Evolutionary conservation across 1,140 invertebrate genomes (phyloP).

Genomic region (Myzus persicae): DNA sequence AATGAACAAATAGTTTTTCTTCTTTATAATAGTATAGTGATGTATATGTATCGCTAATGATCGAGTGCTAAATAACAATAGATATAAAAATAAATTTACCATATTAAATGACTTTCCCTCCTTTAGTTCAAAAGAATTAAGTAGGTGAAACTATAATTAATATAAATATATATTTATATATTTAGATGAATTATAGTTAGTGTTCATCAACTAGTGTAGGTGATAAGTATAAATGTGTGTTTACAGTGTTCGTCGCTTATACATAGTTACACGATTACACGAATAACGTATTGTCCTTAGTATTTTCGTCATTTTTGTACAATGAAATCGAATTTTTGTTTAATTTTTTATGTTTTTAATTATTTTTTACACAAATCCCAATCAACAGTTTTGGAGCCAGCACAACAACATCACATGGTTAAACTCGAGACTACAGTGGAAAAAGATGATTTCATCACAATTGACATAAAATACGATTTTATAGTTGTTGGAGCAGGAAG

Average conservation of each 20-base stretch:
- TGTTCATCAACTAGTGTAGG: neutral
- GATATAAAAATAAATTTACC: neutral
- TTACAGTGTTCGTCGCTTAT: neutral
- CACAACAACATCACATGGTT: too few relatives aligned
- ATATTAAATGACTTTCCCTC: neutral
- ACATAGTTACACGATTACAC: too few relatives aligned
- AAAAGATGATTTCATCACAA: slow-evolving; percentile 55
- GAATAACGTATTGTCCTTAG: neutral
- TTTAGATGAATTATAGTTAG: neutral
- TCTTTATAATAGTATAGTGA: too few relatives aligned
- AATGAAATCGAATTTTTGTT: neutral
- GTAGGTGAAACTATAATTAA: neutral
- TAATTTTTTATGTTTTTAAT: neutral
- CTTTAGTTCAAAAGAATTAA: neutral
- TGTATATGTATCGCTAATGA: neutral
- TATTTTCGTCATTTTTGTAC: neutral
- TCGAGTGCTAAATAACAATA: neutral
- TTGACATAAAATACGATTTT: slow-evolving; percentile 70
- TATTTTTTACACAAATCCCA: neutral
- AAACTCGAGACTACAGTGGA: neutral
- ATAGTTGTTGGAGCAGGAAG: slow-evolving; percentile 67
- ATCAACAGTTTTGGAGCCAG: neutral
- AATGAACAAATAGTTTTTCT: too few relatives aligned
- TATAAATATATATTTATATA: neutral
- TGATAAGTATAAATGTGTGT: neutral